Evolutionary conservation across 2,888 invertebrate species (phyloP).

Genomic region (Synergus gifuensis): DNA sequence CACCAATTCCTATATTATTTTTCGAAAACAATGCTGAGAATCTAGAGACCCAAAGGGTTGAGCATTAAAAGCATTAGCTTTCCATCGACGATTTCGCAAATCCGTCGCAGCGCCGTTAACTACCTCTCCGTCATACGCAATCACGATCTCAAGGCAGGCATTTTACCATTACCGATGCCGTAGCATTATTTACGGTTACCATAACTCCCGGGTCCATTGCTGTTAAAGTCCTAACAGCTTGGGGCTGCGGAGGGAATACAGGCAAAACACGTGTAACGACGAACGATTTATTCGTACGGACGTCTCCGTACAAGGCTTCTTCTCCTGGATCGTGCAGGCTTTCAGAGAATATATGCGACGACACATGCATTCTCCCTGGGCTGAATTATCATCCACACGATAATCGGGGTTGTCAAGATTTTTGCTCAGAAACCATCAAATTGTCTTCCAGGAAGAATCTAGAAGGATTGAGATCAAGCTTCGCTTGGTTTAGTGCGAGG

Average conservation of each 20-base stretch:
- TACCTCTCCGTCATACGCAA: slow-evolving; percentile 44
- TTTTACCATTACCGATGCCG: slow-evolving; percentile 62
- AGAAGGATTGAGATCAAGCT: neutral
- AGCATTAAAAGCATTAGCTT: slow-evolving; percentile 26
- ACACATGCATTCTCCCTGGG: neutral
- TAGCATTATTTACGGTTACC: slow-evolving; percentile 72
- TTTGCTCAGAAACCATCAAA: neutral
- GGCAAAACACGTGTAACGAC: slow-evolving; percentile 62
- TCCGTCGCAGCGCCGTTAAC: slow-evolving; percentile 34
- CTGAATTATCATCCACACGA: neutral
- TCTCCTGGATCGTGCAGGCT: slow-evolving; percentile 21
- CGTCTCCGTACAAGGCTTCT: slow-evolving; percentile 50
- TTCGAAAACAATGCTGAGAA: slow-evolving; percentile 2
- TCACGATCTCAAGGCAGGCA: slow-evolving; percentile 49
- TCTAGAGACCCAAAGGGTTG: slow-evolving; percentile 4
- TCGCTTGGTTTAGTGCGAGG: neutral
- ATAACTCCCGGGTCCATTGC: slow-evolving; percentile 63
- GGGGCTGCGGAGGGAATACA: slow-evolving; percentile 50
- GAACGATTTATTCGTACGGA: slow-evolving; percentile 64
- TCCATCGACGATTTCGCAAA: slow-evolving; percentile 9
- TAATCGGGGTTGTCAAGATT: neutral
- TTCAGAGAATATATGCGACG: slow-evolving; percentile 13
- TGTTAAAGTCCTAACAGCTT: slow-evolving; percentile 62
- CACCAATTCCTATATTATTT: neutral
- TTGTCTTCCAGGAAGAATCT: neutral